Base-by-base conservation (phyloP, 2,113 vertebrate species). In the Neopipo cinnamomea region DNA sequence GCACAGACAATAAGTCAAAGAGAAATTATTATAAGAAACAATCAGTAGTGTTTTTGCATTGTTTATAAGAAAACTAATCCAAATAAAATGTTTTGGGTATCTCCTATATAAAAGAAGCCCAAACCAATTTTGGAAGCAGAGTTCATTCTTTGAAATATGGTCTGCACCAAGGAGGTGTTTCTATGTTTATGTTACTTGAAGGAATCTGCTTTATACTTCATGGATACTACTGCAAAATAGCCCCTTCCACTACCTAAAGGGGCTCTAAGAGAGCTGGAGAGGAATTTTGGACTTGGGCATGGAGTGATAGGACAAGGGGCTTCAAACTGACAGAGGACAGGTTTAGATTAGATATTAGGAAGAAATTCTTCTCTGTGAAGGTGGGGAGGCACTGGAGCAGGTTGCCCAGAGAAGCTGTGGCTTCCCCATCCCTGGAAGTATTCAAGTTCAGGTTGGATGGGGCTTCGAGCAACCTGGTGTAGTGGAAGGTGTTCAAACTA, bases 181-280 rank as follows among this genome's bases (percentile, higher is more conserved):
- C 50, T 81, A 25, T 92, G 28, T 72, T 85, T 42, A 37, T 61
- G 46, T 58, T 89, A 50, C 61, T 75, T 89, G 74, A 78, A 75
- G 56, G 11, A 61, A 93, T 84, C 81, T 94, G 73, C 56, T 93
- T 88, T 61, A 21, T 55, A 67, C 91, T 83, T 89, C 23, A 5
- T 12, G 1, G 0, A 18, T 42, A 30, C 21, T 39, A 66, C 81
- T 78, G 59, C 52, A 67, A 49, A 80, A 71, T 46, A 59, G 19
- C 23, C 28, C 33, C 46, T 82, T 66, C 28, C 28, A 53, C 39
- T 24, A 11, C 23, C 33, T 67, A 12, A n/a, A 52, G 28, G 31
- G 15, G 33, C 33, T 46, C 11, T 24, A 75, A 39, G 28, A n/a
- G 33, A 61, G 10, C 15, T 41, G 53, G 33, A 67, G 46, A 75